Percentiles rank a stretch among this genome's conserved stretches.
These are phyloP conservation scores for Hippoglossus stenolepis DNA, from an alignment of 2,113 vertebrate genomes.

Conservation along the genomic window DNA sequence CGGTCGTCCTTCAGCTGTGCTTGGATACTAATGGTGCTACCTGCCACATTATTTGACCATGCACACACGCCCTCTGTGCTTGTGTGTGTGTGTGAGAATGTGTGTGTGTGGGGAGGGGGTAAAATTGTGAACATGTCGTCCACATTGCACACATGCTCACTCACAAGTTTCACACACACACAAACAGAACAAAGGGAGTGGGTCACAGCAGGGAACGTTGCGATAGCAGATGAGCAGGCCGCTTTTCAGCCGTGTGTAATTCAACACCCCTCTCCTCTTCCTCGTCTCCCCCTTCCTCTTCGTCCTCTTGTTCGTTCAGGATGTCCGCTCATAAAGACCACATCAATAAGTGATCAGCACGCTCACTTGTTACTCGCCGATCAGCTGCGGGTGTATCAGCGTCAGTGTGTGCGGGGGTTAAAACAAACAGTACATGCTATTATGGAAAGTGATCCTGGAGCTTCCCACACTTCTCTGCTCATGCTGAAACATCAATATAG, in stretches of 20 bases:
- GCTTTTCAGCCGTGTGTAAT: constrained; percentile 60
- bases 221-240: constrained; percentile 57
- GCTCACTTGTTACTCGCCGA: constrained; percentile 54
- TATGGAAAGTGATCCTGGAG: constrained; percentile 50
- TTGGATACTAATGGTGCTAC: constrained; percentile 3
- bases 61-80: neutral
- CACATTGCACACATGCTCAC: constrained; percentile 21
- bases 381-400: constrained; percentile 23
- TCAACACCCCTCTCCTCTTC: constrained; percentile 57
- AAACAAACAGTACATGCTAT: constrained; percentile 36
- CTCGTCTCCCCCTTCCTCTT: constrained; percentile 34
- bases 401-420: neutral
- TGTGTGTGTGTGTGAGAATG: neutral
- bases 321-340: constrained; percentile 57
- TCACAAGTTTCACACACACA: constrained; percentile 8
- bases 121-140: constrained; percentile 21
- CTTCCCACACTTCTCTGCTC: constrained; percentile 33
- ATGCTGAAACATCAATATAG: constrained; percentile 65
- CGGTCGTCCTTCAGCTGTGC: constrained; percentile 34
- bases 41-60: constrained; percentile 42
- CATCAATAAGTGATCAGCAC: constrained; percentile 68
- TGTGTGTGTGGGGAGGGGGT: neutral
- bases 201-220: constrained; percentile 45
- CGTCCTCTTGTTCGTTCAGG: constrained; percentile 54
- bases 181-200: constrained; percentile 47